These are phyloP conservation scores for Terrapene triunguis DNA, from an alignment of 2,113 vertebrate genomes.

Conservation along the genomic window DNA sequence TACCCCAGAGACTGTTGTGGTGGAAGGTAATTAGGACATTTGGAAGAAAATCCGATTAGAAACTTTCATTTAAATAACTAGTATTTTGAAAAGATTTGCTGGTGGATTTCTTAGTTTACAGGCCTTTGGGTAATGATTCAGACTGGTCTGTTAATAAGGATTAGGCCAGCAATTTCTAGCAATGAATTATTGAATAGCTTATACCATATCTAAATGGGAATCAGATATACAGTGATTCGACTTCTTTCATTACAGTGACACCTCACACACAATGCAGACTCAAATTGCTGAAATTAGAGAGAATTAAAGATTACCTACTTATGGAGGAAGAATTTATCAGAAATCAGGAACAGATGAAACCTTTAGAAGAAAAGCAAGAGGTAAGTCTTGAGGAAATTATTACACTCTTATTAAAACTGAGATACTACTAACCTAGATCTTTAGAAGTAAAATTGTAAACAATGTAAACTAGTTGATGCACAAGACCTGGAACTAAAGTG, in stretches of 20 bases:
- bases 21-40: not conserved
- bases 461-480: not conserved
- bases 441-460: not conserved
- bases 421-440: not conserved
- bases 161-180: not conserved
- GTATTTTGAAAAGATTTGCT: not conserved
- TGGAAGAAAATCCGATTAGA: not conserved
- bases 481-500: not conserved
- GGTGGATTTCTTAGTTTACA: not conserved
- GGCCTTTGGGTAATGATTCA: not conserved
- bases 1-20: not conserved
- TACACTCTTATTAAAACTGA: not conserved
- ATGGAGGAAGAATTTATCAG: slow-evolving; percentile 99
- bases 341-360: slow-evolving; percentile 99
- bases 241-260: slow-evolving; percentile 85
- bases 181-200: not conserved
- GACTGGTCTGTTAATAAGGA: not conserved
- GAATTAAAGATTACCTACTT: slow-evolving; percentile 97
- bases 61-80: not conserved
- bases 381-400: slow-evolving; percentile 68
- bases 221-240: not conserved
- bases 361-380: slow-evolving; percentile 98
- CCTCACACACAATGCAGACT: slow-evolving; percentile 98
- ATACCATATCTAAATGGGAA: not conserved
- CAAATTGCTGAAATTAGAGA: slow-evolving; percentile 94